Evolutionary conservation across 2,113 vertebrate genomes (phyloP), one percentile per base, ranked within the genome.

Genomic region (Notiomystis cincta): DNA sequence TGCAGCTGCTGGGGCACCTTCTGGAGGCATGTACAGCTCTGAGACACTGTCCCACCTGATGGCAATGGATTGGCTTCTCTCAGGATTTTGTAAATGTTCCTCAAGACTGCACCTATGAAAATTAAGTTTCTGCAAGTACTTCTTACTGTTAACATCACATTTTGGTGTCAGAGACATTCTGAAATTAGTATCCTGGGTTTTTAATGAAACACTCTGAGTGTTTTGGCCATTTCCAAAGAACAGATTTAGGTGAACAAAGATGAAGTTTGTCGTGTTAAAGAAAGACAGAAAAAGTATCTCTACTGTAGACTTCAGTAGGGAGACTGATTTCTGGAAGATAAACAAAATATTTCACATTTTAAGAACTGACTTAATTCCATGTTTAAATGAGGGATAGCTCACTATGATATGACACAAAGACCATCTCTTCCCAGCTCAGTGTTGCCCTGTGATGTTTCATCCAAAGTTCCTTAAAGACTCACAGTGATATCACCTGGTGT

Each of bases 341-440:
- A 58, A 37, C 33, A 61, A 47, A 25, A 7, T 53, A 35, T 23
- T 56, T 50, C 67, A 31, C 2, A 11, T 61, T 73, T 70, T 77
- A 84, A 54, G 64, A 82, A 53, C 17, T n/a, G 24, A n/a, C 24
- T 61, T 61, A 31, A 5, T 45, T 57, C 17, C 27, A 8, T n/a
- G 7, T 61, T 91, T 51, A 60, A 50, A 3, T 33, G 30, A 47
- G 16, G 14, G 44, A n/a, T 54, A 33, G 1, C 23, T 90, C 23
- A 37, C 28, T 54, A 2, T 25, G 7, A 2, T 45, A 25, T 5
- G 3, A 33, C 25, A 53, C 0, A 0, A 62, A 78, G 23, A 53
- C 9, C 11, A 10, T n/a, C 20, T 91, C 38, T 87, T 81, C 17
- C 54, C 51, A 83, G 0, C 1, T 42, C 14, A 25, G 4, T 53